phyloP scores from a whole-genome alignment of 2,888 invertebrate genomes.

The Archaeoteleia sp. region DNA sequence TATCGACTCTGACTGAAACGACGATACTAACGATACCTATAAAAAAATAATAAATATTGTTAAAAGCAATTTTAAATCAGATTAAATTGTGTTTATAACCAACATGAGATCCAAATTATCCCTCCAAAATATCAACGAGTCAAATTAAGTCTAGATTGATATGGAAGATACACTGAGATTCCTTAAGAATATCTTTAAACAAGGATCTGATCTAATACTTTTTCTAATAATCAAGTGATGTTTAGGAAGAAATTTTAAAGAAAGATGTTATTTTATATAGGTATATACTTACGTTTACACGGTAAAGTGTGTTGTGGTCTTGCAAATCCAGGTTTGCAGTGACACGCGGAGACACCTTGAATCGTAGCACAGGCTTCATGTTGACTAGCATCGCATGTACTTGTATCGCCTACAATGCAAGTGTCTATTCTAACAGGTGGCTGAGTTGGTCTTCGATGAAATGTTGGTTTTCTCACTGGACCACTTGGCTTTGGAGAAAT shows the following conservation, averaged over 20 bases:
- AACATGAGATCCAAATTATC: too few relatives aligned
- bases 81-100: not conserved
- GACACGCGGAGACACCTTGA: constrained; percentile 88
- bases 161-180: too few relatives aligned
- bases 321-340: constrained; percentile 84
- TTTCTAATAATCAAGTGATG: too few relatives aligned
- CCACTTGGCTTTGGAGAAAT: constrained; percentile 68
- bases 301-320: constrained; percentile 69
- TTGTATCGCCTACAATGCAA: constrained; percentile 94
- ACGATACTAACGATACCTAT: constrained; percentile 84
- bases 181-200: too few relatives aligned
- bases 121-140: too few relatives aligned
- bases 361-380: constrained; percentile 91
- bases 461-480: constrained; percentile 77
- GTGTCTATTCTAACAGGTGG: constrained; percentile 91
- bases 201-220: too few relatives aligned
- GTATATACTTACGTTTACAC: constrained; percentile 66
- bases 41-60: constrained; percentile 23
- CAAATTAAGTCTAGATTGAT: too few relatives aligned
- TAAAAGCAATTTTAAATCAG: constrained; percentile 1
- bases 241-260: too few relatives aligned
- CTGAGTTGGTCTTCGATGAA: constrained; percentile 80
- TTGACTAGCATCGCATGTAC: constrained; percentile 91
- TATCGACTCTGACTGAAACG: constrained; percentile 87
- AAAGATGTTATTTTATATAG: too few relatives aligned